Evolutionary conservation across 92 coral and sea anemone species (phyloP), one percentile per base, ranked within the genome.

Genomic region (Parazoanthus swiftii): DNA sequence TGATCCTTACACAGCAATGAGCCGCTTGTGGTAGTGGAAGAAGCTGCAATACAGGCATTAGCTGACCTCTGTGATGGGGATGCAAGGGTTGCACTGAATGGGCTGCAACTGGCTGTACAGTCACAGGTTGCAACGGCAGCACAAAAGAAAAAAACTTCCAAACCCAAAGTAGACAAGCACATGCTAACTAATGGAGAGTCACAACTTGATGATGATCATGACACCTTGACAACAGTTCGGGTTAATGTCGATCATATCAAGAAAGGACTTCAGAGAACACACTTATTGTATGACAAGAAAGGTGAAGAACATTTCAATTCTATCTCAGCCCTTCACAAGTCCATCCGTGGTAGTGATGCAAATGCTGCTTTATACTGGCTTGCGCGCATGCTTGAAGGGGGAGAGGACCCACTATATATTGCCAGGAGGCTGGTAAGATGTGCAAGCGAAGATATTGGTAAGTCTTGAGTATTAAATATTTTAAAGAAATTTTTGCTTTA

Each of bases 371-470:
- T 97, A 71, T 97, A 97, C 85, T 97, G 99, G 99, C 77, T 97
- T 33, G 99, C 98, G 8, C 91, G 99, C 75, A 97, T 97, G 98
- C 95, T 97, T 25, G 93, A 84, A 26, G 99, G 98, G n/a, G 99
- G 99, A 29, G 99, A 97, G 65, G 96, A 94, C 26, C 99, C 99
- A 3, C 83, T 97, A 58, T 97, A 91, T 84, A 86, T 97, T 86
- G 99, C 99, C 43, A 92, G 99, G 18, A 79, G 99, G 67, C 92
- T 97, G 73, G 99, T 97, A 39, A 89, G 98, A 79, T 93, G 90
- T 92, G 99, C 99, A 13, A 97, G 99, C 89, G 99, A 97, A 88
- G 99, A 97, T 85, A 92, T 95, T 51, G 99, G 99, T 92, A 90
- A n/a, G 99, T 76, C 44, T 48, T 48, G 42, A 39, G 20, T 23